Base-by-base conservation (phyloP, 2,888 invertebrate species). In the Habrosyne pyritoides region DNA sequence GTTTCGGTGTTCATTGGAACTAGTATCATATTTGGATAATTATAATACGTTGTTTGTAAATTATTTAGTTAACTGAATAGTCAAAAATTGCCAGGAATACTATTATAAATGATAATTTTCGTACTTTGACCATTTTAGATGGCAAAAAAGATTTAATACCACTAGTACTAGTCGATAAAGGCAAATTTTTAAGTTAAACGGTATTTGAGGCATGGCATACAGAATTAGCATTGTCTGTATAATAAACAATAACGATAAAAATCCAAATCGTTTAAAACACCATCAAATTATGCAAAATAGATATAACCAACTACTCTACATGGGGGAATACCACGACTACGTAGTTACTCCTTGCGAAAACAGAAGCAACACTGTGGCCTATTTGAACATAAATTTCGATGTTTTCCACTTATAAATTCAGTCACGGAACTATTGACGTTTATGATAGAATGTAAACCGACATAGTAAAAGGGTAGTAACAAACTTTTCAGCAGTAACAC, bases 401-500 rank as follows among this genome's bases (percentile, higher is more conserved):
- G 7, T 6, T 42, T 6, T n/a, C 42, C 42, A 42, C 42, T 42
- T 42, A 42, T 42, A 42, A 42, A 42, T 42, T 42, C 18, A 30
- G 50, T 50, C 50, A 50, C 50, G 28, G 21, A 50, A 50, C 18
- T 50, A 30, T 50, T 18, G 28, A 24, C 24, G 24, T n/a, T 14
- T 48, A 48, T 50, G 50, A 28, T 50, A 28, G 28, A 28, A 50
- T 28, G 30, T 50, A 28, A 18, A 18, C 26, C 21, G 28, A 50
- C 50, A 21, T 30, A 48, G 48, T 24, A 64, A 69, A 70, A 61
- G 63, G 61, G 58, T 64, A 57, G 54, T 61, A 59, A 66, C 60
- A 66, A 72, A 66, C 57, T 68, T 67, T 63, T 49, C 30, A 63
- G 49, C 62, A 57, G 5, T 51, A 63, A 64, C 60, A 66, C 60